phyloP scores from a whole-genome alignment of 2,888 invertebrate species.

The Aporophyla lueneburgensis region DNA sequence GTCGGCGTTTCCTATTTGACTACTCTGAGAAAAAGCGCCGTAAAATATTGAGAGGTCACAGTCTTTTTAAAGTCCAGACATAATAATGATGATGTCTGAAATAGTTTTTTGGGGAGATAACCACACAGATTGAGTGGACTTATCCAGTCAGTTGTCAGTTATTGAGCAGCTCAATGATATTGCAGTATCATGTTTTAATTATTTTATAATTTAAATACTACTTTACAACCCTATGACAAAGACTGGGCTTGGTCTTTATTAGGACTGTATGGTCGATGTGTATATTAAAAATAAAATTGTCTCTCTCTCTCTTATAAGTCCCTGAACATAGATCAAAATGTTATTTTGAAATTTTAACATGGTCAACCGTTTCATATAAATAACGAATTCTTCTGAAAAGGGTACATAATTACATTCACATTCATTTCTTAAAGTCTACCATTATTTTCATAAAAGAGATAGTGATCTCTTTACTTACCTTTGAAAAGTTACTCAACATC shows the following conservation, averaged over 20 bases:
- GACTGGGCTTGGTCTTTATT: too few relatives aligned
- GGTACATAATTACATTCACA: background rate
- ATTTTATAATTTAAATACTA: background rate
- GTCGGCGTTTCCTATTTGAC: too few relatives aligned
- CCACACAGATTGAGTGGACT: too few relatives aligned
- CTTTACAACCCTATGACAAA: background rate
- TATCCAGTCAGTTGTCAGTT: too few relatives aligned
- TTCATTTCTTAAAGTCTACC: background rate
- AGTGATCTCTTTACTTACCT: background rate
- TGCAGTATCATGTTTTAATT: background rate
- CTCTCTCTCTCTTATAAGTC: background rate
- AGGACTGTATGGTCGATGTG: fast-evolving
- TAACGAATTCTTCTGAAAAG: background rate
- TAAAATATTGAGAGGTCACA: too few relatives aligned
- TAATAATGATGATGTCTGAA: too few relatives aligned
- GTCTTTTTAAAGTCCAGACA: too few relatives aligned
- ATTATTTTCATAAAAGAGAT: background rate
- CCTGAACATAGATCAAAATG: background rate
- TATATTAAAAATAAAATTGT: background rate
- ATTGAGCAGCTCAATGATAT: too few relatives aligned
- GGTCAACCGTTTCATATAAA: background rate
- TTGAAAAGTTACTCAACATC: background rate
- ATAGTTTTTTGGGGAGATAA: too few relatives aligned
- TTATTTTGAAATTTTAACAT: too few relatives aligned
- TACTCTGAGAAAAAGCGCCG: too few relatives aligned